A percentile compares a stretch with the other conserved stretches of the same genome.
Conservation (phyloP, 2,113 vertebrate genomes). For the Lonchura striata region DNA sequence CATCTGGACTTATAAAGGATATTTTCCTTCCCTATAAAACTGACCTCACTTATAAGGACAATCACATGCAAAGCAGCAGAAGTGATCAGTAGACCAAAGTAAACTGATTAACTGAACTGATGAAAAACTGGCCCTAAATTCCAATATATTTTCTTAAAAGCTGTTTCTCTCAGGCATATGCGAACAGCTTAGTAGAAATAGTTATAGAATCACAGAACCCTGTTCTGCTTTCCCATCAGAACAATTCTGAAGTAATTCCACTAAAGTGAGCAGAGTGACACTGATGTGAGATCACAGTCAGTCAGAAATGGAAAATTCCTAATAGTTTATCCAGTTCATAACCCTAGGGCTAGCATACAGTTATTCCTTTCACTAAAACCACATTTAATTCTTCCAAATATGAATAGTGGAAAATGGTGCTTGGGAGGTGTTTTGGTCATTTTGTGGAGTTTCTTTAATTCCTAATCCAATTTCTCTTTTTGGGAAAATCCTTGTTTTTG, state of each 20-base stretch:
- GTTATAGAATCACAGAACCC: constrained; percentile 43
- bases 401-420: not conserved
- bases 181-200: not conserved
- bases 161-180: not conserved
- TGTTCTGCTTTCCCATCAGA: constrained; percentile 20
- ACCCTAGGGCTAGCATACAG: constrained; percentile 6
- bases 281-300: constrained; percentile 57
- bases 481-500: constrained; percentile 6
- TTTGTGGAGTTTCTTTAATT: not conserved
- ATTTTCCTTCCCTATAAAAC: not conserved
- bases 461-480: not conserved
- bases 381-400: constrained; percentile 11
- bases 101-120: constrained; percentile 46
- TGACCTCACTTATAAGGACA: constrained; percentile 27
- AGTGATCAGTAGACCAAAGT: constrained; percentile 47
- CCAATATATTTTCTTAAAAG: constrained; percentile 34
- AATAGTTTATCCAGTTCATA: constrained; percentile 58
- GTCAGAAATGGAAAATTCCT: constrained; percentile 62
- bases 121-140: constrained; percentile 13
- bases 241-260: constrained; percentile 50
- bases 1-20: not conserved
- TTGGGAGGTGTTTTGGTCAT: not conserved
- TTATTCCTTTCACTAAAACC: constrained; percentile 15
- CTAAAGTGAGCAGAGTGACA: constrained; percentile 56
- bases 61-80: constrained; percentile 40